Percentiles rank a stretch among this genome's conserved stretches.
phyloP scores from a whole-genome alignment of 2,888 invertebrate genomes.

The Phytoseiulus persimilis region DNA sequence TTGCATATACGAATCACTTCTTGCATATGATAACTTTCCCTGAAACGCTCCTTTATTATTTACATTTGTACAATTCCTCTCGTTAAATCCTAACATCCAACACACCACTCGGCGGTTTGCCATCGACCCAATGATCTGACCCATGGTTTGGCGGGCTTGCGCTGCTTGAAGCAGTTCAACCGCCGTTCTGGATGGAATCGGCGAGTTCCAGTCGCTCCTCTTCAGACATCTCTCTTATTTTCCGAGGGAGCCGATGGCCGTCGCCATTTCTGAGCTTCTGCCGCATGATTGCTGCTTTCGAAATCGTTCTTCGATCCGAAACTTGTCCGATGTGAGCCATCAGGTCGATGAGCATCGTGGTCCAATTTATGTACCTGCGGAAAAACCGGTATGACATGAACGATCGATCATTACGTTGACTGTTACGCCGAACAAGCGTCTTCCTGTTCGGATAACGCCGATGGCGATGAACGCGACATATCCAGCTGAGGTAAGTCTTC shows the following conservation, averaged over 20 bases:
- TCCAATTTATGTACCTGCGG: constrained; percentile 20
- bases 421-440: not conserved
- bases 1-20: not conserved
- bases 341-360: constrained; percentile 18
- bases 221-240: not conserved
- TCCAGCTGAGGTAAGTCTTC: not conserved
- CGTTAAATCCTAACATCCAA: not conserved
- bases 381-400: not conserved
- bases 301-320: constrained; percentile 17
- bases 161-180: not conserved
- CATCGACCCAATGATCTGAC: not conserved
- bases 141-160: not conserved
- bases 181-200: not conserved
- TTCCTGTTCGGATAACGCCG: not conserved
- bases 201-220: constrained; percentile 21
- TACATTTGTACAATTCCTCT: not conserved
- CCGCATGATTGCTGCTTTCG: constrained; percentile 13
- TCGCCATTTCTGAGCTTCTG: constrained; percentile 34
- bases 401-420: not conserved
- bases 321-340: constrained; percentile 9
- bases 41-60: not conserved
- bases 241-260: not conserved
- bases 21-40: not conserved
- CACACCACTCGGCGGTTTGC: no score
- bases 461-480: not conserved